phyloP scores from a whole-genome alignment of 2,113 vertebrate species.

The Cacatua alba region DNA sequence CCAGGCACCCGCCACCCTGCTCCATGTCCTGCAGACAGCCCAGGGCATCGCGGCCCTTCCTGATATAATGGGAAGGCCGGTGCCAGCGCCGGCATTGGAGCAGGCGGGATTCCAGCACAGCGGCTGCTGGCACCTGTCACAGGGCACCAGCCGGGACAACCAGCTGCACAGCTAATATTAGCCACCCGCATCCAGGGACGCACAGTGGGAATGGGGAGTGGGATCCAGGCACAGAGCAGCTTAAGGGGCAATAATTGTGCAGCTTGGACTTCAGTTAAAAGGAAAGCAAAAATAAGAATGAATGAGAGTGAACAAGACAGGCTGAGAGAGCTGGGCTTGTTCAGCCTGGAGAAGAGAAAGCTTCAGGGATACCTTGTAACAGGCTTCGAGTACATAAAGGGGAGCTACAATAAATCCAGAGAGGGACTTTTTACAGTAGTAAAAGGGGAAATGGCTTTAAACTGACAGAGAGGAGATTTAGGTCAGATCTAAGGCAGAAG shows the following conservation, averaged over 20 bases:
- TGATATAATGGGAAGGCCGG: slow-evolving; percentile 34
- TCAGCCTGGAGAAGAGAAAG: background rate
- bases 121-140: background rate
- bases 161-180: slow-evolving; percentile 42
- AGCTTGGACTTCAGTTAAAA: background rate
- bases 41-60: background rate
- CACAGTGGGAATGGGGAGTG: fast-evolving
- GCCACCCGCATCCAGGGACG: background rate
- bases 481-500: background rate
- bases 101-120: background rate
- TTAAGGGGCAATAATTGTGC: background rate
- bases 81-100: background rate
- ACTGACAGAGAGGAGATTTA: background rate
- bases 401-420: background rate
- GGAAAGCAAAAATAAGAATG: background rate
- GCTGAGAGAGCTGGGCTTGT: background rate
- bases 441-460: background rate
- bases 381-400: background rate
- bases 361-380: background rate
- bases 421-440: background rate
- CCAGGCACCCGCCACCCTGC: background rate
- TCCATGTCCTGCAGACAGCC: background rate
- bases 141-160: background rate
- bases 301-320: background rate
- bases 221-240: background rate